A percentile compares a stretch with the other conserved stretches of the same genome.
Evolutionary conservation across 1,140 invertebrate species (phyloP).

Genomic region (Leptinotarsa undecemlineata): DNA sequence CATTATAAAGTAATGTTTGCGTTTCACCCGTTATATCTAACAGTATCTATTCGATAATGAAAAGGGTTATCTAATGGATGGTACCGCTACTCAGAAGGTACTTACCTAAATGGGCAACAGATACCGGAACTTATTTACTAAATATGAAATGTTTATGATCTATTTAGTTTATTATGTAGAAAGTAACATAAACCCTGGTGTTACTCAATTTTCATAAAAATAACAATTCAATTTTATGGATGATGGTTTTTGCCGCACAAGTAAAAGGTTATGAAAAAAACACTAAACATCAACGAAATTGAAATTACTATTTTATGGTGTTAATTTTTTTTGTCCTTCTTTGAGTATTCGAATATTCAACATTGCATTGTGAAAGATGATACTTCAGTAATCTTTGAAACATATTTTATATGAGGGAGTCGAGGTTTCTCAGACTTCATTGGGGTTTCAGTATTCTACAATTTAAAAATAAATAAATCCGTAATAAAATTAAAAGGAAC

Average conservation of each 20-base stretch:
- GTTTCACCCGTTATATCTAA: not conserved
- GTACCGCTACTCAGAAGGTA: slow-evolving; percentile 1
- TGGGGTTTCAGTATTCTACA: no score
- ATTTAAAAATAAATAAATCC: no score
- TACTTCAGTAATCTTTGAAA: no score
- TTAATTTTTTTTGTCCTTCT: no score
- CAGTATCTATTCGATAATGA: not conserved
- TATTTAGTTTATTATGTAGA: not conserved
- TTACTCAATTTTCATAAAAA: not conserved
- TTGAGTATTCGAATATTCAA: no score
- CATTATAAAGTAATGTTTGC: not conserved
- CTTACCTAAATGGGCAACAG: not conserved
- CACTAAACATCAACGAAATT: no score
- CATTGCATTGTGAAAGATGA: no score
- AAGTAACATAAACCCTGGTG: not conserved
- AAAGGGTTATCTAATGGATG: slow-evolving; percentile 5
- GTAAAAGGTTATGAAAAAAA: no score
- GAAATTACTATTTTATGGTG: no score
- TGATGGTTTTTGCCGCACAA: not conserved
- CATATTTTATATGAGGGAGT: no score
- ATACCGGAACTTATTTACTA: not conserved
- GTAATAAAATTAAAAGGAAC: no score
- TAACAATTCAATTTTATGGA: slow-evolving; percentile 8
- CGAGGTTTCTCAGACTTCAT: no score
- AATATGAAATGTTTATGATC: not conserved